A percentile compares a stretch with the other conserved stretches of the same genome.
These are phyloP conservation scores for Cephus runcator DNA, from an alignment of 2,888 invertebrate genomes.

Conservation along the genomic window DNA sequence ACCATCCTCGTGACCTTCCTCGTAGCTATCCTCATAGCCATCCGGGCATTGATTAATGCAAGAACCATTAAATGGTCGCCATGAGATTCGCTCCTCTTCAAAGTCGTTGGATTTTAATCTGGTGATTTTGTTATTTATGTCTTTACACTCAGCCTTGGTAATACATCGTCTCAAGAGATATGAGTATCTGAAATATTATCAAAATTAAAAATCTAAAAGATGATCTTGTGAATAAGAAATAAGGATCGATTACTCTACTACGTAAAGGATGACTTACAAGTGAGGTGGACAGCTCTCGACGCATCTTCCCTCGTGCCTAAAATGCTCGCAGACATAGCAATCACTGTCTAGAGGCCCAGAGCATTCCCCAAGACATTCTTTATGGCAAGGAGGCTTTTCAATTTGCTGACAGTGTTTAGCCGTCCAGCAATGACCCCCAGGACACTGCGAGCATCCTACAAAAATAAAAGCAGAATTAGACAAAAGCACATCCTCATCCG, in stretches of 20 bases:
- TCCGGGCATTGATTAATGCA: slow-evolving; percentile 78
- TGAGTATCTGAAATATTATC: slow-evolving; percentile 64
- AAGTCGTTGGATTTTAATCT: slow-evolving; percentile 42
- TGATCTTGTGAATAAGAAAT: neutral
- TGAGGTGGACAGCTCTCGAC: slow-evolving; percentile 73
- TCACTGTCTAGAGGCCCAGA: slow-evolving; percentile 63
- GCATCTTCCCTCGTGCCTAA: slow-evolving; percentile 69
- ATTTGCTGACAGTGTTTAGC: slow-evolving; percentile 67
- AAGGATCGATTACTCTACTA: neutral
- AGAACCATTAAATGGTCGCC: slow-evolving; percentile 72
- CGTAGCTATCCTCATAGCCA: slow-evolving; percentile 64
- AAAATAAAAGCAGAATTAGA: slow-evolving; percentile 8
- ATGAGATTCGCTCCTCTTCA: slow-evolving; percentile 37
- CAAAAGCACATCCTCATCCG: neutral
- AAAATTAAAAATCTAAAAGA: neutral
- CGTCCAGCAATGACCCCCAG: slow-evolving; percentile 67
- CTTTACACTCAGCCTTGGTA: slow-evolving; percentile 74
- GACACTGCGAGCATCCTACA: slow-evolving; percentile 75
- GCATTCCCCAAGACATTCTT: slow-evolving; percentile 86
- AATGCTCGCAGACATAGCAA: slow-evolving; percentile 78
- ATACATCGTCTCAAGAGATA: slow-evolving; percentile 77
- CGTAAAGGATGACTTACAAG: slow-evolving; percentile 68
- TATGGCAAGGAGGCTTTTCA: slow-evolving; percentile 72
- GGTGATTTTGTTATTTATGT: slow-evolving; percentile 40
- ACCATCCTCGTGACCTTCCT: slow-evolving; percentile 40